Evolutionary conservation across 2,888 invertebrate species (phyloP).

Genomic region (Acrobeloides nanus): DNA sequence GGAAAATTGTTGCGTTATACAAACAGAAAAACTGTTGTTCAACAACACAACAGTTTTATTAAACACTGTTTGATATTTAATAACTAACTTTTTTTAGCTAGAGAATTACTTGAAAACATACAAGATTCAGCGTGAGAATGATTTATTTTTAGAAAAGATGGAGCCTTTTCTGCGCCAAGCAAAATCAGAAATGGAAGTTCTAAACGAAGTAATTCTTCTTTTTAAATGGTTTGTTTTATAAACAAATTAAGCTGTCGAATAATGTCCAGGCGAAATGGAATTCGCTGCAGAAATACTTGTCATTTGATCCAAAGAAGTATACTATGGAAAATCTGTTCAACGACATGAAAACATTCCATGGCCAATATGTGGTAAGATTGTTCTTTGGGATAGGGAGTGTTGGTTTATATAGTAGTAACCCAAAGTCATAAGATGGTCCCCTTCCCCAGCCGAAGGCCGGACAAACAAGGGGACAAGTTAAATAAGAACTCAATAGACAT

Average conservation of each 20-base stretch:
- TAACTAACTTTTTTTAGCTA: constrained; percentile 6
- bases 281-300: constrained; percentile 16
- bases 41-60: no score
- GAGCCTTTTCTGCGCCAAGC: constrained; percentile 9
- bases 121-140: constrained; percentile 4
- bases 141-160: constrained; percentile 10
- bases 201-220: constrained; percentile 11
- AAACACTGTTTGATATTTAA: no score
- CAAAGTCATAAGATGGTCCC: no score
- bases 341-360: constrained; percentile 15
- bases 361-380: constrained; percentile 20
- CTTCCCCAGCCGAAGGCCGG: constrained; percentile 1
- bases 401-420: neutral
- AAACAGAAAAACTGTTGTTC: no score
- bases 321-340: constrained; percentile 20
- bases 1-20: no score
- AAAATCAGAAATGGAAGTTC: constrained; percentile 4
- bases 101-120: constrained; percentile 2
- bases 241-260: constrained; percentile 15
- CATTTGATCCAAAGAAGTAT: constrained; percentile 25
- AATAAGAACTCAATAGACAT: no score
- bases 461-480: neutral
- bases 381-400: neutral
- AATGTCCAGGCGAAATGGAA: constrained; percentile 17
- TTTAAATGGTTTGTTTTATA: neutral